Percentiles rank a stretch among this genome's conserved stretches.
phyloP scores from a whole-genome alignment of 2,113 vertebrate genomes.

The Chauna torquata region DNA sequence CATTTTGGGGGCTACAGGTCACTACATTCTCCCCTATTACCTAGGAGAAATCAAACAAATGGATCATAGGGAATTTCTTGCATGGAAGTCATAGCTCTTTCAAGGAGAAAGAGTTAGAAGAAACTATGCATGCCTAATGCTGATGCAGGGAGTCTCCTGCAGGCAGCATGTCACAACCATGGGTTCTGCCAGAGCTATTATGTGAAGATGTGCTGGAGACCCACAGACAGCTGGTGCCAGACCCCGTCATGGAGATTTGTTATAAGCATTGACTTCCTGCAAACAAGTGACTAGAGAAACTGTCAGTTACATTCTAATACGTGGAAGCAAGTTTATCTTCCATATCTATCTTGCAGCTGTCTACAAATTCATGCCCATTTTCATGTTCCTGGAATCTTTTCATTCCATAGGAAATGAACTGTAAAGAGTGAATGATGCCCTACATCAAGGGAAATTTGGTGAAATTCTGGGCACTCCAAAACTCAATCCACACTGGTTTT shows the following conservation, averaged over 20 bases:
- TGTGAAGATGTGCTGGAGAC: neutral
- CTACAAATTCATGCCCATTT: slow-evolving; percentile 24
- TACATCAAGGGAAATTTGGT: neutral
- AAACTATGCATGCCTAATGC: neutral
- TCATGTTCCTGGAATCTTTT: slow-evolving; percentile 12
- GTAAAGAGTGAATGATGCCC: slow-evolving; percentile 10
- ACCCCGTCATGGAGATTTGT: neutral
- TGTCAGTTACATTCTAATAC: slow-evolving; percentile 10
- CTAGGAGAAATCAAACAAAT: neutral
- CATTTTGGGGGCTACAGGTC: neutral
- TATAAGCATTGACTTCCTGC: neutral
- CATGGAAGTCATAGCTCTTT: slow-evolving; percentile 1
- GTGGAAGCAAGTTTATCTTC: slow-evolving; percentile 13
- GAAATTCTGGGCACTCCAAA: neutral
- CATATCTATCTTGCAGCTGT: slow-evolving; percentile 19
- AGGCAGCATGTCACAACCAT: neutral
- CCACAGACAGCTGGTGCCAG: neutral
- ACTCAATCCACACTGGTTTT: neutral
- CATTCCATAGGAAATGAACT: slow-evolving; percentile 7
- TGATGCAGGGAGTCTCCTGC: neutral
- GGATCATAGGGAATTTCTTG: neutral
- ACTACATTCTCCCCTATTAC: neutral
- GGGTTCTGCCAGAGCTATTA: neutral
- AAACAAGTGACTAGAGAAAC: neutral
- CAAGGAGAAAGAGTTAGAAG: neutral